These are phyloP conservation scores for Tinamus guttatus DNA, from an alignment of 2,113 vertebrate species.

Conservation along the genomic window DNA sequence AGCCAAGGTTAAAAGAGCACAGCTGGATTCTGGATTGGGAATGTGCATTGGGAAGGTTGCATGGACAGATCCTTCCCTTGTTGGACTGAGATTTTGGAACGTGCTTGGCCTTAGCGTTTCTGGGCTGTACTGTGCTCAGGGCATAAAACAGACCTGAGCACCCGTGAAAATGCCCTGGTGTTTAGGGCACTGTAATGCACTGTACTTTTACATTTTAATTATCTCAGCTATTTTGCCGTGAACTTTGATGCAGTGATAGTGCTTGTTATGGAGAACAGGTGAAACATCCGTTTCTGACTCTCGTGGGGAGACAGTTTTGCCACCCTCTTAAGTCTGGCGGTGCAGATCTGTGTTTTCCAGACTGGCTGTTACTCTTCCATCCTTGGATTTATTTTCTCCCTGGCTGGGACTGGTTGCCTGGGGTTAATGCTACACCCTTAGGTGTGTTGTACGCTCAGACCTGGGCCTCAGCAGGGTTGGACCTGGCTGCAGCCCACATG, in stretches of 20 bases:
- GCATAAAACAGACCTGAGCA: constrained; percentile 19
- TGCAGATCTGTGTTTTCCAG: neutral
- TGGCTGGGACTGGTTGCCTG: neutral
- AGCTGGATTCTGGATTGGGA: constrained; percentile 53
- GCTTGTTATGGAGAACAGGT: neutral
- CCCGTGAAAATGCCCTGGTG: constrained; percentile 3
- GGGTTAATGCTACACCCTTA: neutral
- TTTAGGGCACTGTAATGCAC: neutral
- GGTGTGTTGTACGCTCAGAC: neutral
- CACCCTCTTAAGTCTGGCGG: neutral
- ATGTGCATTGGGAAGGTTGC: constrained; percentile 7
- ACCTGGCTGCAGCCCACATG: neutral
- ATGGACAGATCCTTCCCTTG: neutral
- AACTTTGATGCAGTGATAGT: fast-evolving
- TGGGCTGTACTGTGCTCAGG: neutral
- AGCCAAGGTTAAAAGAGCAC: constrained; percentile 63
- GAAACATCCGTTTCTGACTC: neutral
- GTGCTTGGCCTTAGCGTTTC: neutral
- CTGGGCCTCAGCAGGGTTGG: neutral
- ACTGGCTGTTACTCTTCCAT: neutral
- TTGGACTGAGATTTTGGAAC: constrained; percentile 29
- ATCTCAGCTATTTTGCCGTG: neutral
- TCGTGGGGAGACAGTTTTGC: neutral
- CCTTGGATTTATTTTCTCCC: neutral
- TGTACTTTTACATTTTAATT: neutral